Evolutionary conservation across 2,888 invertebrate genomes (phyloP).

Genomic region (Drosophila colorata): DNA sequence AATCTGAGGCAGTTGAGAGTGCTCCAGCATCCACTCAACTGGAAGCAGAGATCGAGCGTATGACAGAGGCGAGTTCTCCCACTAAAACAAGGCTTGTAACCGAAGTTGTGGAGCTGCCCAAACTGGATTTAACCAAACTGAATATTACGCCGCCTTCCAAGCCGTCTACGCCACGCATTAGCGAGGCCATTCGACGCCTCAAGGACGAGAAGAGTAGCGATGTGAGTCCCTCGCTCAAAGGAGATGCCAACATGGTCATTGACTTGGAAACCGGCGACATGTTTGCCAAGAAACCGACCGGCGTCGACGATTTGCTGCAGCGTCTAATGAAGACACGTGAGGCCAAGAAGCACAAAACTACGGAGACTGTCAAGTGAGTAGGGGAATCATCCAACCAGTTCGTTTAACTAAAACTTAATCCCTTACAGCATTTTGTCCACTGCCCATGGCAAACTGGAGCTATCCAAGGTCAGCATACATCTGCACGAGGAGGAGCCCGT

Average conservation of each 20-base stretch:
- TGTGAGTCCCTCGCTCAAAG: conserved; percentile 86
- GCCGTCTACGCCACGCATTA: conserved; percentile 57
- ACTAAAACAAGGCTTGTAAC: conserved; percentile 52
- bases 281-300: conserved; percentile 85
- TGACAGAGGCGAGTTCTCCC: conserved; percentile 19
- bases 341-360: conserved; percentile 87
- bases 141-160: conserved; percentile 58
- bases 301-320: conserved; percentile 89
- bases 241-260: conserved; percentile 87
- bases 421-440: conserved; percentile 85
- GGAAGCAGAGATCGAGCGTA: background rate
- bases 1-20: conserved; percentile 1
- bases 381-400: background rate
- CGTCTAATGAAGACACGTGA: conserved; percentile 90
- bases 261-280: conserved; percentile 87
- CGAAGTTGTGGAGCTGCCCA: conserved; percentile 76
- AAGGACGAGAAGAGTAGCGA: conserved; percentile 63
- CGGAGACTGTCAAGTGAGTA: conserved; percentile 85
- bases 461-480: conserved; percentile 81
- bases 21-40: background rate
- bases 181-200: conserved; percentile 68
- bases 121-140: conserved; percentile 70
- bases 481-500: conserved; percentile 73
- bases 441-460: conserved; percentile 85
- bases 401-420: background rate